A percentile compares a stretch with the other conserved stretches of the same genome.
phyloP scores from a whole-genome alignment of 2,113 vertebrate genomes.

The Sinocyclocheilus maitianheensis region DNA sequence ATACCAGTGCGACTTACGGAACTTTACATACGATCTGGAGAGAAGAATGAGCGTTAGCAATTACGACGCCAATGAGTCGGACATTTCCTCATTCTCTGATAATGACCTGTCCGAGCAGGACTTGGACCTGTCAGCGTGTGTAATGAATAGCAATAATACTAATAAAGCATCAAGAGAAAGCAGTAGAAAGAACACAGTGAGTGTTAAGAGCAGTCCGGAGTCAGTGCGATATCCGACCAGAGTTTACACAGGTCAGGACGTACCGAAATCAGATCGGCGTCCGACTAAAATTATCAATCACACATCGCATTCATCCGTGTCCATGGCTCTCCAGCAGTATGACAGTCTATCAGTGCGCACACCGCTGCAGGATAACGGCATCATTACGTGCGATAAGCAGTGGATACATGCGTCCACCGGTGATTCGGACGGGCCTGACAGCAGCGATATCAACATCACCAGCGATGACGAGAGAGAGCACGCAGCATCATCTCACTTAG shows the following conservation, averaged over 20 bases:
- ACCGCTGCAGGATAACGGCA: constrained; percentile 73
- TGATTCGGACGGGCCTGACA: constrained; percentile 68
- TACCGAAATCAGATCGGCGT: constrained; percentile 68
- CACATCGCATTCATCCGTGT: constrained; percentile 66
- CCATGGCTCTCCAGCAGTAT: constrained; percentile 66
- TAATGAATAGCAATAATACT: constrained; percentile 66
- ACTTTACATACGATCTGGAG: constrained; percentile 79
- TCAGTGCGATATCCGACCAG: constrained; percentile 67
- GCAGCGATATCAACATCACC: constrained; percentile 85
- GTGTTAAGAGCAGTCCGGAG: constrained; percentile 75
- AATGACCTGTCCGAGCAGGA: constrained; percentile 78
- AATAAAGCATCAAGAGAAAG: constrained; percentile 56
- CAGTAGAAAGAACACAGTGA: constrained; percentile 65
- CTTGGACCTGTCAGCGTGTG: constrained; percentile 55
- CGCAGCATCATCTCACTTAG: constrained; percentile 28
- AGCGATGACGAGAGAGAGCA: constrained; percentile 78
- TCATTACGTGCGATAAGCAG: constrained; percentile 75
- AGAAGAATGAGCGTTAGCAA: constrained; percentile 68
- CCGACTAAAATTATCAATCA: constrained; percentile 68
- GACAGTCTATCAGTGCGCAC: constrained; percentile 64
- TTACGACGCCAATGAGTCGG: constrained; percentile 79
- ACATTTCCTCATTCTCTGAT: constrained; percentile 87
- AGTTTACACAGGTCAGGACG: constrained; percentile 65
- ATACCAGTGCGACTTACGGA: constrained; percentile 87
- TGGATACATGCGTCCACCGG: constrained; percentile 60